Evolutionary conservation across 2,888 invertebrate genomes (phyloP), one percentile per base, ranked within the genome.

Genomic region (Pocota personata): DNA sequence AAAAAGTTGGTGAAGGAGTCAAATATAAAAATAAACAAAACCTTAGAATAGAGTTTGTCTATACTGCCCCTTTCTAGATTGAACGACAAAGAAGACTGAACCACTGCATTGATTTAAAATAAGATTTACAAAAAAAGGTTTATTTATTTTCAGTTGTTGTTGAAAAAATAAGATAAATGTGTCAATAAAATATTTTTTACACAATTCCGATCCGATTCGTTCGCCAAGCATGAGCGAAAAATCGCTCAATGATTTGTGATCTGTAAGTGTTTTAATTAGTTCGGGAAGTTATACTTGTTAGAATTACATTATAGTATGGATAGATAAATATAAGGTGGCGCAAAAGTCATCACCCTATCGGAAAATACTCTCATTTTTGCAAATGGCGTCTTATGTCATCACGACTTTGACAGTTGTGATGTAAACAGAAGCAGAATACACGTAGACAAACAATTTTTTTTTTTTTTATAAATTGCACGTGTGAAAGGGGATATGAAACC

Each of bases 91-190:
- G 48, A 67, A 69, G 16, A 66, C 24, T 4, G 2, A 4, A 24
- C 24, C 24, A 50, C 24, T 12, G 16, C 48, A 35, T 27, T 21
- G 27, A 7, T 57, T 69, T 55, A 55, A 69, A 55, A 69, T 43
- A 73, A 50, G 10, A 50, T 37, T 67, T 35, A n/a, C n/a, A n/a
- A 37, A 57, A 52, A 52, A 32, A 32, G 60, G 24, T 37, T 35
- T 21, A 27, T 32, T 58, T 14, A 21, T 60, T 24, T 64, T 35
- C 58, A n/a, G 8, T 12, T 69, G 21, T 55, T 35, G 43, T 35
- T 76, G 37, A 64, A 60, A 60, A 66, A 62, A 72, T 76, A 76
- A 82, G 69, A 87, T 67, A 87, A 82, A 79, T 82, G 78, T 87
- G 76, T 78, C 87, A 87, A 82, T 82, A 78, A 72, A 75, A 75